Evolutionary conservation across 2,888 invertebrate genomes (phyloP).

Genomic region (Allolobophora icterica): DNA sequence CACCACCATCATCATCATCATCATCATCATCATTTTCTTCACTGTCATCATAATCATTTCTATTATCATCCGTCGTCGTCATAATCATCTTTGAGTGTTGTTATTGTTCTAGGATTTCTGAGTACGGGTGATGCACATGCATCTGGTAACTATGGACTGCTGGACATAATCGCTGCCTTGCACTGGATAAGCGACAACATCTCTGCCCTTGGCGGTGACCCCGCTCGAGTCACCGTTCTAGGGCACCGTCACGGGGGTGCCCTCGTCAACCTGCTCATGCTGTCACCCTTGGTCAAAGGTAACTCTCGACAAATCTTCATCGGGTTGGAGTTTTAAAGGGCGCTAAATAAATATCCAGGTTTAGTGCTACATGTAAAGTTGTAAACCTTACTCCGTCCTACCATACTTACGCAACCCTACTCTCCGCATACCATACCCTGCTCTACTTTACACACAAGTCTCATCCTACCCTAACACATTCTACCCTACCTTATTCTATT

Average conservation of each 20-base stretch:
- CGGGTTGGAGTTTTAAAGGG: too few species aligned
- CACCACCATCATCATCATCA: too few species aligned
- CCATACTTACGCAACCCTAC: too few species aligned
- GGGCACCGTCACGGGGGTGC: conserved; percentile 92
- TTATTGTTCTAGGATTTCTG: conserved; percentile 63
- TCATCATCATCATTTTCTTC: not conserved
- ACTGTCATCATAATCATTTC: too few species aligned
- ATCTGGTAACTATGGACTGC: conserved; percentile 85
- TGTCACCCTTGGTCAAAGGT: conserved; percentile 90
- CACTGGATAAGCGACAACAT: conserved; percentile 97
- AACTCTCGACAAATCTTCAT: not conserved
- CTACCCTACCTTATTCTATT: too few species aligned
- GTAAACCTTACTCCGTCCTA: too few species aligned
- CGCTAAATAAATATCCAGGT: too few species aligned
- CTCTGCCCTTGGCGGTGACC: conserved; percentile 91
- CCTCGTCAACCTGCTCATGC: conserved; percentile 94
- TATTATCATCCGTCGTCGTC: not conserved
- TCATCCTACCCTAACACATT: too few species aligned
- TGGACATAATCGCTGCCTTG: conserved; percentile 95
- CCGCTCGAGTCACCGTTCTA: conserved; percentile 82
- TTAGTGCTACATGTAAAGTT: too few species aligned
- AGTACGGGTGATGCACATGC: conserved; percentile 63
- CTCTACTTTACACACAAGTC: too few species aligned
- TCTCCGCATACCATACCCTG: too few species aligned
- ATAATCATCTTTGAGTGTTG: not conserved